Percentiles rank a stretch among this genome's conserved stretches.
Evolutionary conservation across 2,797 vertebrate species (phyloP).

Genomic region (Apodemus agrarius): DNA sequence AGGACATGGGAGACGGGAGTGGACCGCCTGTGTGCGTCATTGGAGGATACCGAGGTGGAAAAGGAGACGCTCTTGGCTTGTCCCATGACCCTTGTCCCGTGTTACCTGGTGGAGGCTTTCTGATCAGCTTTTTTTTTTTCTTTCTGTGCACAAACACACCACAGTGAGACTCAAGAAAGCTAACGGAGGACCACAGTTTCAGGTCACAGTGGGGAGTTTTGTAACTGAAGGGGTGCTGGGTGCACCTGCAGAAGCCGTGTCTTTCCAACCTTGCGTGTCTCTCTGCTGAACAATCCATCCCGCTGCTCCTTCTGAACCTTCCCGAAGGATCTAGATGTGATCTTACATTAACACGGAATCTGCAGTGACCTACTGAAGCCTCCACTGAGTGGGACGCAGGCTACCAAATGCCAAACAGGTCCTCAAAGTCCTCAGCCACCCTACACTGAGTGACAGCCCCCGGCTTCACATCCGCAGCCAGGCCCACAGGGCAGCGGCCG

Average conservation of each 20-base stretch:
- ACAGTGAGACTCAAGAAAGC: background rate
- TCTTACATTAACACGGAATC: background rate
- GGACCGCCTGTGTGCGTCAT: fast-evolving
- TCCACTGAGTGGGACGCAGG: background rate
- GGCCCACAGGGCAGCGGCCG: background rate
- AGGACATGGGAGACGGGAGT: background rate
- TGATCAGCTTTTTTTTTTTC: too few species aligned
- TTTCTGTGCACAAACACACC: background rate
- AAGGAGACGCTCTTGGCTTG: background rate
- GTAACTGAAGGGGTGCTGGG: background rate
- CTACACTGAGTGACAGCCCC: background rate
- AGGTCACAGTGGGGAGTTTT: background rate
- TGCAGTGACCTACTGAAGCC: background rate
- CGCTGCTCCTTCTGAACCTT: background rate
- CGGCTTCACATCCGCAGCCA: background rate
- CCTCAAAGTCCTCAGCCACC: background rate
- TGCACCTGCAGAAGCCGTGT: background rate
- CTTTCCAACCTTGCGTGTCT: background rate
- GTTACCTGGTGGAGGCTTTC: background rate
- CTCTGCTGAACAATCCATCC: background rate
- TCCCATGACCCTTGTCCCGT: background rate
- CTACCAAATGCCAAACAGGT: background rate
- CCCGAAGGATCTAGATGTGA: too few species aligned
- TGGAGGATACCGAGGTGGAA: too few species aligned
- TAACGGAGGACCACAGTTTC: background rate